Evolutionary conservation across 2,888 invertebrate species (phyloP).

Genomic region (Leptinotarsa juncta): DNA sequence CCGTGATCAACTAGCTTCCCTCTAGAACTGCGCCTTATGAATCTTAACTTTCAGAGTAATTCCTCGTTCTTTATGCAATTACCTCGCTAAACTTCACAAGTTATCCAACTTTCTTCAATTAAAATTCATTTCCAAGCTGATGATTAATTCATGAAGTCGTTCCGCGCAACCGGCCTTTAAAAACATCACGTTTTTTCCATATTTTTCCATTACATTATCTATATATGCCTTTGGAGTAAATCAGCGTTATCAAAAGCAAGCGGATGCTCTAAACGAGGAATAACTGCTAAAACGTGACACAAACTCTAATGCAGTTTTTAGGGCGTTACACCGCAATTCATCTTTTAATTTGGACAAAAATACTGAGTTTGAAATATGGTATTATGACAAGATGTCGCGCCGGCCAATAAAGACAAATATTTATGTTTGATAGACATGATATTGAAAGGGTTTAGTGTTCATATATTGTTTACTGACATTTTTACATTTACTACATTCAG

Average conservation of each 20-base stretch:
- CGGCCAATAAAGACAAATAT: background rate
- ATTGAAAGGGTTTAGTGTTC: no score
- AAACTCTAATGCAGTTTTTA: constrained; percentile 64
- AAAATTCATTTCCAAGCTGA: constrained; percentile 40
- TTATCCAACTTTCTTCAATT: constrained; percentile 24
- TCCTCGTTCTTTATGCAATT: constrained; percentile 3
- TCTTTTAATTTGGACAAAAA: constrained; percentile 56
- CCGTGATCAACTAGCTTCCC: background rate
- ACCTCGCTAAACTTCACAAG: background rate
- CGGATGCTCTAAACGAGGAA: constrained; percentile 63
- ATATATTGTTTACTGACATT: no score
- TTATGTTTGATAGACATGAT: background rate
- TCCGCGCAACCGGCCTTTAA: constrained; percentile 37
- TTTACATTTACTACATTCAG: no score
- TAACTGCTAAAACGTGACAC: constrained; percentile 65
- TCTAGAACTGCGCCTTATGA: background rate
- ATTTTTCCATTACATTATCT: constrained; percentile 67
- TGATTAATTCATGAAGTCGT: constrained; percentile 44
- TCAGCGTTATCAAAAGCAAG: constrained; percentile 63
- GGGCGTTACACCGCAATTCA: constrained; percentile 55
- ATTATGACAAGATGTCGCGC: background rate
- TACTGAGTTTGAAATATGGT: background rate
- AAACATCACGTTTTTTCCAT: constrained; percentile 60
- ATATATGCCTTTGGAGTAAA: constrained; percentile 64
- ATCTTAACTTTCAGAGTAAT: background rate